A percentile compares a stretch with the other conserved stretches of the same genome.
Evolutionary conservation across 2,888 invertebrate genomes (phyloP).

Genomic region (Trissolcus brochymenae): DNA sequence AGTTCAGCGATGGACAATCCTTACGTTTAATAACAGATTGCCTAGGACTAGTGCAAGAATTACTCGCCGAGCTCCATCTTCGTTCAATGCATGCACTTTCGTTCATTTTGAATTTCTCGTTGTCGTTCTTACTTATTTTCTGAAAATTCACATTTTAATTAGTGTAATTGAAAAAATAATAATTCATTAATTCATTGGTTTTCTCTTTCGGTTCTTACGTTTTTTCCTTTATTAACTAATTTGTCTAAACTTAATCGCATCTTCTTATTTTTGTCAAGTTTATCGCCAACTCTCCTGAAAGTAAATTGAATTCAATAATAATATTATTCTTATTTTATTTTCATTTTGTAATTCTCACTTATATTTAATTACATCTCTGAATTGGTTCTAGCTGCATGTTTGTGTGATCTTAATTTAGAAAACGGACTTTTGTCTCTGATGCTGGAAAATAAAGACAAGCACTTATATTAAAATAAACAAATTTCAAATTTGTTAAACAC

Average conservation of each 20-base stretch:
- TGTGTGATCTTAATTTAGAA: slow-evolving; percentile 64
- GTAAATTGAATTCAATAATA: neutral
- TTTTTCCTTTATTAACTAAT: slow-evolving; percentile 65
- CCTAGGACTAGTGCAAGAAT: slow-evolving; percentile 69
- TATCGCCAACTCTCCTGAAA: slow-evolving; percentile 64
- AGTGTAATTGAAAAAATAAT: neutral
- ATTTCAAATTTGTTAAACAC: neutral
- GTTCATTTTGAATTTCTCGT: slow-evolving; percentile 61
- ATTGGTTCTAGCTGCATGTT: slow-evolving; percentile 63
- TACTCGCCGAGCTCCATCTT: slow-evolving; percentile 79
- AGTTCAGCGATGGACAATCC: slow-evolving; percentile 58
- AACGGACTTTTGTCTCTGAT: slow-evolving; percentile 64
- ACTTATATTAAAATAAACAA: neutral
- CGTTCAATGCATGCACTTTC: slow-evolving; percentile 74
- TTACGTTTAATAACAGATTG: slow-evolving; percentile 61
- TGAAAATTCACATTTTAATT: slow-evolving; percentile 26
- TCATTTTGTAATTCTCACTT: slow-evolving; percentile 13
- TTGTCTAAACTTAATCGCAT: slow-evolving; percentile 71
- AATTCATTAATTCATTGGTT: neutral
- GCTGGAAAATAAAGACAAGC: slow-evolving; percentile 48
- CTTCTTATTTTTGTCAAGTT: slow-evolving; percentile 70
- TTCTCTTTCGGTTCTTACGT: slow-evolving; percentile 21
- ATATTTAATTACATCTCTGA: slow-evolving; percentile 64
- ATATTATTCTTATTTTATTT: neutral
- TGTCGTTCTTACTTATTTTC: slow-evolving; percentile 63